These are phyloP conservation scores for Drosophila arawakana DNA, from an alignment of 1,140 invertebrate species.

Conservation along the genomic window DNA sequence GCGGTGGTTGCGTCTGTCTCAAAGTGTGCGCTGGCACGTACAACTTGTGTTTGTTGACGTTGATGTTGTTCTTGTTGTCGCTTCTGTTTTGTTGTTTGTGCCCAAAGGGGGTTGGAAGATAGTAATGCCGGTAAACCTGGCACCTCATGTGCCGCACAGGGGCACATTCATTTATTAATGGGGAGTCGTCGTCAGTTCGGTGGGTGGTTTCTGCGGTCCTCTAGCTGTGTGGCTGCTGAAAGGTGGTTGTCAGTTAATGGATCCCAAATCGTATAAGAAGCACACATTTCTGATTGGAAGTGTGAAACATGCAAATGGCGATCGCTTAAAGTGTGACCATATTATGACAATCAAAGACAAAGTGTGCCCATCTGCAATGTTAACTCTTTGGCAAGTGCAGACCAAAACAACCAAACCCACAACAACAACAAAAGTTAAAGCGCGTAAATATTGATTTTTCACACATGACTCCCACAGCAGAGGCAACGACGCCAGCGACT, in stretches of 20 bases:
- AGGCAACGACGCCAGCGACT: not conserved
- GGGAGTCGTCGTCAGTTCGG: constrained; percentile 37
- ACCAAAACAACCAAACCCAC: constrained; percentile 27
- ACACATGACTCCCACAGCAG: constrained; percentile 57
- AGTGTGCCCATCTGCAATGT: constrained; percentile 6
- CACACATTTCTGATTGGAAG: constrained; percentile 22
- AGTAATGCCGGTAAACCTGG: constrained; percentile 34
- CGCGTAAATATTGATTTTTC: constrained; percentile 77
- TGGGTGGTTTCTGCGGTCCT: too few species aligned
- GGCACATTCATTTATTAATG: constrained; percentile 79
- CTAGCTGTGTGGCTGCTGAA: constrained; percentile 54
- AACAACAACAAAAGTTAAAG: constrained; percentile 33
- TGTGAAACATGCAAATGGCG: not conserved
- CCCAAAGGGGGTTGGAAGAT: constrained; percentile 46
- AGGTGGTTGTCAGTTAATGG: constrained; percentile 60
- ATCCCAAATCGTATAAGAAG: constrained; percentile 7
- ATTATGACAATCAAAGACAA: not conserved
- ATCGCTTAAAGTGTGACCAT: constrained; percentile 17
- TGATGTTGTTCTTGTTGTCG: constrained; percentile 18
- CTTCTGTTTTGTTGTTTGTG: constrained; percentile 15
- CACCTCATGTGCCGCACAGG: constrained; percentile 49
- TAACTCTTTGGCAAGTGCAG: constrained; percentile 18
- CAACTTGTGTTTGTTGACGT: constrained; percentile 22
- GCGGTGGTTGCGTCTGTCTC: constrained; percentile 7
- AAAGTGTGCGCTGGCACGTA: constrained; percentile 46